Conservation (phyloP, 1,140 invertebrate species). For the Stratiolaelaps scimitus region DNA sequence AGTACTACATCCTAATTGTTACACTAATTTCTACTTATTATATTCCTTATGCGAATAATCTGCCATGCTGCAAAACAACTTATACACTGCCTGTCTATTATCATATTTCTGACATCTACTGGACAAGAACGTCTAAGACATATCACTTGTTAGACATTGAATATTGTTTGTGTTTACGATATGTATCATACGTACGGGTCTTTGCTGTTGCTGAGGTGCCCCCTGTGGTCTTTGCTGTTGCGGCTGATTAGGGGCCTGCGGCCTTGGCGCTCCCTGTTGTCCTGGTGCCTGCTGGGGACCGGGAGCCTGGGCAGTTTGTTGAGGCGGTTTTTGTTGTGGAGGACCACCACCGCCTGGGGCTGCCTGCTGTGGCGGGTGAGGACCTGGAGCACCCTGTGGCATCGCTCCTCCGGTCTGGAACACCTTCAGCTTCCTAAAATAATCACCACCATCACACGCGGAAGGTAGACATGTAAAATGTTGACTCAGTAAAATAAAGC, state of each 20-base stretch:
- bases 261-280: constrained; percentile 26
- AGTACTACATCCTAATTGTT: too few relatives aligned
- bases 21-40: too few relatives aligned
- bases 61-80: too few relatives aligned
- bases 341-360: not conserved
- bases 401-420: constrained; percentile 51
- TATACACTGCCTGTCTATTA: too few relatives aligned
- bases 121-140: too few relatives aligned
- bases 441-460: constrained; percentile 54
- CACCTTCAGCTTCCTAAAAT: constrained; percentile 50
- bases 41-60: too few relatives aligned
- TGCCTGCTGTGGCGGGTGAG: not conserved
- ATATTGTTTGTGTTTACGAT: too few relatives aligned
- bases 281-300: constrained; percentile 26
- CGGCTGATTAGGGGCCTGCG: constrained; percentile 21
- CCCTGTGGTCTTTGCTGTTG: constrained; percentile 25
- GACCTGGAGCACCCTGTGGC: constrained; percentile 16
- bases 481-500: not conserved
- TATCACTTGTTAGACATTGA: too few relatives aligned
- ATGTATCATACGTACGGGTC: constrained; percentile 8
- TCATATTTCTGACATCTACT: too few relatives aligned
- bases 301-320: constrained; percentile 28
- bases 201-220: not conserved
- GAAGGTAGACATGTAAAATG: constrained; percentile 47
- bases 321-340: constrained; percentile 30